A percentile compares a stretch with the other conserved stretches of the same genome.
These are phyloP conservation scores for Eumeta japonica DNA, from an alignment of 1,140 invertebrate species.

Conservation along the genomic window DNA sequence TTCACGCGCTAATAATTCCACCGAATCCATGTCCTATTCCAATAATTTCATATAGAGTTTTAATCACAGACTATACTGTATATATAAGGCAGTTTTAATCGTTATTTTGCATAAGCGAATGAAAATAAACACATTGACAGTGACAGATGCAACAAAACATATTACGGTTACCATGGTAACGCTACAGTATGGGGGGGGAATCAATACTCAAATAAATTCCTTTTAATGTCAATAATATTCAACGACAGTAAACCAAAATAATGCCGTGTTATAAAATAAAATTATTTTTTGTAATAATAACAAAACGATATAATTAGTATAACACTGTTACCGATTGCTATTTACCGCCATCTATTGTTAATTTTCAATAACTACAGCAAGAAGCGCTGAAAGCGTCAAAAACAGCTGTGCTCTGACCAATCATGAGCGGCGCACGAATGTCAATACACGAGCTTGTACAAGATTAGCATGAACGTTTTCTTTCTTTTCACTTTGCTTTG, in stretches of 20 bases:
- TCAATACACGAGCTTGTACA: constrained; percentile 31
- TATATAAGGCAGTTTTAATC: too few species aligned
- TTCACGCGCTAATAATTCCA: constrained; percentile 38
- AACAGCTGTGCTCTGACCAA: constrained; percentile 46
- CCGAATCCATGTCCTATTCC: constrained; percentile 31
- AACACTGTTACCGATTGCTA: neutral
- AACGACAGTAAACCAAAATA: too few species aligned
- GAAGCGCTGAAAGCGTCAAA: constrained; percentile 29
- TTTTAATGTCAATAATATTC: too few species aligned
- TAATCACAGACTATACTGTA: neutral
- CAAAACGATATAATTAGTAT: neutral
- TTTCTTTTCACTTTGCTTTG: constrained; percentile 41
- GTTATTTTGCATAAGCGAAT: too few species aligned
- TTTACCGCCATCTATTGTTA: constrained; percentile 27
- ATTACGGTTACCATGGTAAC: too few species aligned
- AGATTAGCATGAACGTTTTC: constrained; percentile 20
- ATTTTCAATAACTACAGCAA: constrained; percentile 10
- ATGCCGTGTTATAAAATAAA: neutral
- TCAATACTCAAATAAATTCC: too few species aligned
- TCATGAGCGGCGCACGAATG: constrained; percentile 21
- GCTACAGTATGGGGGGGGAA: too few species aligned
- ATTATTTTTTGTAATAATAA: neutral
- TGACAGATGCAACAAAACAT: too few species aligned
- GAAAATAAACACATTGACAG: too few species aligned
- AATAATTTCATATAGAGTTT: neutral